Evolutionary conservation across 92 coral and sea anemone genomes (phyloP).

Genomic region (Muricea muricata): DNA sequence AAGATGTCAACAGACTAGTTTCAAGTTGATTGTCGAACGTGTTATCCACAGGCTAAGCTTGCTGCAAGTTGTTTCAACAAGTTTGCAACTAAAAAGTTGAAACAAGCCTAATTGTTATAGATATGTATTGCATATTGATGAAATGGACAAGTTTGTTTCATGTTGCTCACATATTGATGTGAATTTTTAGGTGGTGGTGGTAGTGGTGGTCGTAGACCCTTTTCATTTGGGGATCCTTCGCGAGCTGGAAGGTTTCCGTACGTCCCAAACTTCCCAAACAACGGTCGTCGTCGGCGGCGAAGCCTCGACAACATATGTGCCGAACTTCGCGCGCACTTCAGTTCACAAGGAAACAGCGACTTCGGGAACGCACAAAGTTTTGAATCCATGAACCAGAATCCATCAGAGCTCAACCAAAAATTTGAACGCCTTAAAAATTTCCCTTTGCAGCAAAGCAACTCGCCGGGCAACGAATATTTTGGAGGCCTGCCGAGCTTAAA

Average conservation of each 20-base stretch:
- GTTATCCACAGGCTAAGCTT: too few relatives aligned
- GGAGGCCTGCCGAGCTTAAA: neutral
- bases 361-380: neutral
- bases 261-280: neutral
- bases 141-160: too few relatives aligned
- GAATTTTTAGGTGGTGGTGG: neutral
- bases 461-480: neutral
- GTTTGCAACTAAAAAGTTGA: too few relatives aligned
- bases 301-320: slow-evolving; percentile 6
- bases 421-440: neutral
- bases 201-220: neutral
- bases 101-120: too few relatives aligned
- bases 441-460: neutral
- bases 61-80: too few relatives aligned
- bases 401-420: neutral
- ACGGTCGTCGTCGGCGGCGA: slow-evolving; percentile 12
- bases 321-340: neutral
- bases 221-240: neutral
- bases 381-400: too few relatives aligned
- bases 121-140: too few relatives aligned
- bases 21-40: too few relatives aligned
- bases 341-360: neutral
- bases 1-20: too few relatives aligned
- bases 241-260: neutral
- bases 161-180: neutral